phyloP scores from a whole-genome alignment of 2,113 vertebrate species.

The Fregata magnificens region DNA sequence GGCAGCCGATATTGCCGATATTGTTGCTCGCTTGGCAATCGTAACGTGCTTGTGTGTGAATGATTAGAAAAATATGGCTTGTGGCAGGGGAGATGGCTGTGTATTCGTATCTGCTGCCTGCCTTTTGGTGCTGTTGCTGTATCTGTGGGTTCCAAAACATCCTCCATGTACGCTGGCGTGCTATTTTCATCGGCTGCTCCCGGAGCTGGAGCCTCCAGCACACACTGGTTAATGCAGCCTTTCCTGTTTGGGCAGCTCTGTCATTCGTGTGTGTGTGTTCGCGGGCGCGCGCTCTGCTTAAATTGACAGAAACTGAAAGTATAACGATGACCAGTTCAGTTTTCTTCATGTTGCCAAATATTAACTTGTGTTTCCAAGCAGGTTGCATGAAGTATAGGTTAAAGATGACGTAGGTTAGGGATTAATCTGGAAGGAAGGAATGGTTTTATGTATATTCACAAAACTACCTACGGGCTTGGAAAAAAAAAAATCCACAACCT shows the following conservation, averaged over 20 bases:
- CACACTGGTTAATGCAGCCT: neutral
- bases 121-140: neutral
- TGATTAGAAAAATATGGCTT: neutral
- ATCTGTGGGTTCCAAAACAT: slow-evolving; percentile 15
- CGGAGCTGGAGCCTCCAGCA: neutral
- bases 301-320: slow-evolving; percentile 57
- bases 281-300: slow-evolving; percentile 7
- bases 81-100: neutral
- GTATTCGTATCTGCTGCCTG: neutral
- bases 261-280: neutral
- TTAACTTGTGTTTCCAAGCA: neutral
- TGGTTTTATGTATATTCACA: neutral
- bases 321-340: neutral
- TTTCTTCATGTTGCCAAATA: neutral
- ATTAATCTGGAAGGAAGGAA: neutral
- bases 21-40: neutral
- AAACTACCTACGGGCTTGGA: neutral
- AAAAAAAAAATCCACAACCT: neutral
- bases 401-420: neutral
- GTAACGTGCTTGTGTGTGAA: neutral
- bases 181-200: neutral
- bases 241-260: slow-evolving; percentile 56
- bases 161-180: neutral
- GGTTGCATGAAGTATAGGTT: neutral
- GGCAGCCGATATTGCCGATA: neutral